phyloP scores from a whole-genome alignment of 2,888 invertebrate species.

The Piscicola geometra region DNA sequence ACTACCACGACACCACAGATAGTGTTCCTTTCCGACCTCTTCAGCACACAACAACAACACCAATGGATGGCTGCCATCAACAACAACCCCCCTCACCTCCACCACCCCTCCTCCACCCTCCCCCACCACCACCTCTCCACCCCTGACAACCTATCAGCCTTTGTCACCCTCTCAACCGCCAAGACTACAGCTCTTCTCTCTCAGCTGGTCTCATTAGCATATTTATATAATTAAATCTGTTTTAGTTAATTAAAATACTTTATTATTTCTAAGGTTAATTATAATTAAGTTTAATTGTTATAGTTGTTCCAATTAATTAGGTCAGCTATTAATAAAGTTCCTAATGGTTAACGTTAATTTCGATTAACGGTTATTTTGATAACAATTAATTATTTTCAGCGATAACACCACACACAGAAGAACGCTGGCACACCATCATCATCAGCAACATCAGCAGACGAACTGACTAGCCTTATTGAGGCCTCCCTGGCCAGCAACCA shows the following conservation, averaged over 20 bases:
- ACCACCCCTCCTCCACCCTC: no score
- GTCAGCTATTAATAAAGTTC: no score
- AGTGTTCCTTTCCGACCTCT: background rate
- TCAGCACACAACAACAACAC: background rate
- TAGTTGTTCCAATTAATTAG: no score
- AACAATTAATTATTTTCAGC: background rate
- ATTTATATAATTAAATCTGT: no score
- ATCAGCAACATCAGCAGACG: no score
- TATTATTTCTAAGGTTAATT: no score
- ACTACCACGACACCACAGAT: background rate
- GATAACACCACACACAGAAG: background rate
- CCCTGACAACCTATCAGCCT: background rate
- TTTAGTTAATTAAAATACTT: no score
- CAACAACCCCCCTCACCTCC: no score
- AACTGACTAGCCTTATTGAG: constrained; percentile 63
- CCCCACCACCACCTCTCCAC: background rate
- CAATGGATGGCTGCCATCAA: background rate
- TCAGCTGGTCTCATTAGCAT: no score
- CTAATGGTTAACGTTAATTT: background rate
- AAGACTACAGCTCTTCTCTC: background rate
- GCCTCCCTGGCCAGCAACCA: constrained; percentile 64
- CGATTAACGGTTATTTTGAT: background rate
- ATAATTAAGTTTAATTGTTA: no score
- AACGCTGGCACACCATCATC: background rate
- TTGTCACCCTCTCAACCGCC: background rate